phyloP scores from a whole-genome alignment of 2,888 invertebrate genomes.

The Drosophila subquinaria region DNA sequence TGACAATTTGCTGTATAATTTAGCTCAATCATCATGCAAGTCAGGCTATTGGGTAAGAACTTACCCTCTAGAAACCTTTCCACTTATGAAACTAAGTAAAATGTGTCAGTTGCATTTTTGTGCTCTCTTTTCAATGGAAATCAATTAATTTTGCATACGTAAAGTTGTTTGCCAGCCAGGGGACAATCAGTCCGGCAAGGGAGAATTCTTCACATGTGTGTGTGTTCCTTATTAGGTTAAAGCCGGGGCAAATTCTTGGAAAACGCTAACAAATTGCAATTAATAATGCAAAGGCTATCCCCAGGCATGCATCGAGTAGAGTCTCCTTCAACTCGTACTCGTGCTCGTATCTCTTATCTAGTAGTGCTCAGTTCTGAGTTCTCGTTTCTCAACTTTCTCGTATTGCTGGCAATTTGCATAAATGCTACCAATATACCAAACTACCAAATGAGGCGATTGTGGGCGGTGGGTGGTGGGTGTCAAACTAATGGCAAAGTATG shows the following conservation, averaged over 20 bases:
- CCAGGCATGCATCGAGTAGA: constrained; percentile 21
- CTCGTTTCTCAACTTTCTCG: constrained; percentile 13
- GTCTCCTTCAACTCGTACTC: not conserved
- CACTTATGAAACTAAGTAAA: constrained; percentile 28
- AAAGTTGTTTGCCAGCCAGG: constrained; percentile 41
- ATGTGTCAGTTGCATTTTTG: constrained; percentile 59
- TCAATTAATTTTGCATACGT: constrained; percentile 76
- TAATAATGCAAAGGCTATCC: constrained; percentile 67
- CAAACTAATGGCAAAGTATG: constrained; percentile 74
- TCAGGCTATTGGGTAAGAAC: constrained; percentile 29
- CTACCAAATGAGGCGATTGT: constrained; percentile 15
- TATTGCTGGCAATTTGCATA: constrained; percentile 72
- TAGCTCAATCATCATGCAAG: constrained; percentile 51
- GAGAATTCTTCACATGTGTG: not conserved
- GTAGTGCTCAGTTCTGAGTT: constrained; percentile 12
- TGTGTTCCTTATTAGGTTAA: constrained; percentile 58
- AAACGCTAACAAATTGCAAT: constrained; percentile 71
- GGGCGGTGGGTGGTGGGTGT: constrained; percentile 35
- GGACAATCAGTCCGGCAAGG: constrained; percentile 16
- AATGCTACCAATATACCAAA: constrained; percentile 65
- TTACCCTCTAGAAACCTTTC: constrained; percentile 18
- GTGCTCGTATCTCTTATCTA: constrained; percentile 9
- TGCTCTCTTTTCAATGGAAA: constrained; percentile 64
- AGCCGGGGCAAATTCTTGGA: constrained; percentile 49
- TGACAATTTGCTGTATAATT: constrained; percentile 63